Conservation (phyloP, 2,113 vertebrate species). For the Nicator chloris region DNA sequence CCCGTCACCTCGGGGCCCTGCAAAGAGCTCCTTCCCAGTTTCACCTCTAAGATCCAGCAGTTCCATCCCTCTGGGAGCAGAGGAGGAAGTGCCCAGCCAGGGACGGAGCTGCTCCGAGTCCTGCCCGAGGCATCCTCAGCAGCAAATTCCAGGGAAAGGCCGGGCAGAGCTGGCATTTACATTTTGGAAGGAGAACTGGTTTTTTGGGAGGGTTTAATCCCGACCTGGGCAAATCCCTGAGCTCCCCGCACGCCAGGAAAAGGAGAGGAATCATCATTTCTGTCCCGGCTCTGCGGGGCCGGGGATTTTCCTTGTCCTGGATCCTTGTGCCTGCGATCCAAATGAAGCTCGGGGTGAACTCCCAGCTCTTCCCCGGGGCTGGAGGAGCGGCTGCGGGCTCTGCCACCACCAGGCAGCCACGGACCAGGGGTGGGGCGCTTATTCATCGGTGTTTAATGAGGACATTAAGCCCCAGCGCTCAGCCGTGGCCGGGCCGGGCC, state of each 20-base stretch:
- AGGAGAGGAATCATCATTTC: neutral
- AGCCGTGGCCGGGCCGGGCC: neutral
- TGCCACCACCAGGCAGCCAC: neutral
- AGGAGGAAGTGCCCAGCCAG: neutral
- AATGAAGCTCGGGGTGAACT: neutral
- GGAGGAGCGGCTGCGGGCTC: neutral
- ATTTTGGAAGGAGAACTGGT: neutral
- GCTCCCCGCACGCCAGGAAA: neutral
- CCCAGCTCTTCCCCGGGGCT: neutral
- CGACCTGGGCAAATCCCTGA: neutral
- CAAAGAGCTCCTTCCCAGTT: neutral
- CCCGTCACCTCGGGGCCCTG: neutral
- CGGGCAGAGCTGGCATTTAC: neutral
- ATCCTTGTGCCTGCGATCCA: too few species aligned
- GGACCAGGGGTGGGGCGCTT: neutral
- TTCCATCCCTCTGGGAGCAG: neutral
- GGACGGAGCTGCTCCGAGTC: neutral
- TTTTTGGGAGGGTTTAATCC: neutral
- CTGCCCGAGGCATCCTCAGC: neutral
- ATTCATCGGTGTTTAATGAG: constrained; percentile 26
- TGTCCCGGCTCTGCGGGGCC: neutral
- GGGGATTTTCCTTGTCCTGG: neutral
- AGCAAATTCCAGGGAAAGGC: neutral
- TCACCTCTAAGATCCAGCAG: neutral
- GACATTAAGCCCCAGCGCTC: neutral